Percentiles rank a stretch among this genome's conserved stretches.
phyloP scores from a whole-genome alignment of 2,888 invertebrate genomes.

The Syrphus vitripennis region DNA sequence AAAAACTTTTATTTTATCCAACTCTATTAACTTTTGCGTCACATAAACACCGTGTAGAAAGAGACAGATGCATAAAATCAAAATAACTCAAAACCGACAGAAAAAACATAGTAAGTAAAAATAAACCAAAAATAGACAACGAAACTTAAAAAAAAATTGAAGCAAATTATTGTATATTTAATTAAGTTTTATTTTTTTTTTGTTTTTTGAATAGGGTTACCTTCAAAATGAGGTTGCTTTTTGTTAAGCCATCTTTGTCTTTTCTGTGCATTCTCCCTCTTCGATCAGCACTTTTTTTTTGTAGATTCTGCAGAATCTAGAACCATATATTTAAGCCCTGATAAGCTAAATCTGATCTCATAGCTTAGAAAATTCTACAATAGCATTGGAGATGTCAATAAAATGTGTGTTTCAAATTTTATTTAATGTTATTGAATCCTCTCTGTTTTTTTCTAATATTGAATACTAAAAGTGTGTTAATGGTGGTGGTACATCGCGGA shows the following conservation, averaged over 20 bases:
- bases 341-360: constrained; percentile 78
- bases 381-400: constrained; percentile 71
- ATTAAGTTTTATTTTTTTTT: constrained; percentile 59
- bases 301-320: constrained; percentile 99
- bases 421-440: constrained; percentile 49
- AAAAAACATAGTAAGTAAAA: constrained; percentile 51
- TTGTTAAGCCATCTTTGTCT: constrained; percentile 96
- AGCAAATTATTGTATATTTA: constrained; percentile 69
- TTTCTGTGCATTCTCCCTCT: constrained; percentile 98
- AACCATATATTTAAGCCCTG: constrained; percentile 84
- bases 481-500: constrained; percentile 34
- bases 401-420: constrained; percentile 62
- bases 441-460: constrained; percentile 22
- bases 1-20: constrained; percentile 46
- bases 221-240: constrained; percentile 99
- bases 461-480: constrained; percentile 29
- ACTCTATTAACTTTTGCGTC: constrained; percentile 57
- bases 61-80: constrained; percentile 64
- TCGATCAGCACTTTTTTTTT: constrained; percentile 99
- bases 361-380: constrained; percentile 72
- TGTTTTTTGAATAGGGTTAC: constrained; percentile 84
- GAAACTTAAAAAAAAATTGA: constrained; percentile 53
- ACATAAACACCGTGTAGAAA: constrained; percentile 67
- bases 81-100: constrained; percentile 58
- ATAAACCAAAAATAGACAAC: constrained; percentile 27